Evolutionary conservation across 2,888 invertebrate species (phyloP).

Genomic region (Xanthia icteritia): DNA sequence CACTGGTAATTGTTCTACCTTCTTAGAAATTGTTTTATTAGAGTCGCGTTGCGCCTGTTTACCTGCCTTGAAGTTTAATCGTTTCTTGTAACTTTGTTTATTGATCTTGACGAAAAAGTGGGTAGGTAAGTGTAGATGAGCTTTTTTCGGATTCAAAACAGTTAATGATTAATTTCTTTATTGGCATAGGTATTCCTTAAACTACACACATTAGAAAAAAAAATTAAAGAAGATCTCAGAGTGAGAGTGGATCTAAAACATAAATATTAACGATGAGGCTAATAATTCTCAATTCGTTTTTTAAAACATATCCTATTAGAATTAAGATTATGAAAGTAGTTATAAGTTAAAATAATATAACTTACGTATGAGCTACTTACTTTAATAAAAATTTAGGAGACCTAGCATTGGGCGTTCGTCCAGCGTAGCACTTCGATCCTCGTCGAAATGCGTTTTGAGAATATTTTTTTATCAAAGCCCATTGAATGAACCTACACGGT

Average conservation of each 20-base stretch:
- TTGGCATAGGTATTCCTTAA: not conserved
- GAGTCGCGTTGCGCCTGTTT: no score
- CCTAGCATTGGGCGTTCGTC: not conserved
- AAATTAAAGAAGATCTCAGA: not conserved
- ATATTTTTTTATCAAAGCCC: no score
- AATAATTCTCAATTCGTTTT: conserved; percentile 18
- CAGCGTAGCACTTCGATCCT: no score
- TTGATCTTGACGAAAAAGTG: not conserved
- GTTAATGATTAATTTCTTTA: not conserved
- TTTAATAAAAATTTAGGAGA: not conserved
- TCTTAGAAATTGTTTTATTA: no score
- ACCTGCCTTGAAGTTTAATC: no score
- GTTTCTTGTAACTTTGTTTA: not conserved
- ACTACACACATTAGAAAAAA: not conserved
- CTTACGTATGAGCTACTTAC: conserved; percentile 25
- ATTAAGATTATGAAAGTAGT: conserved; percentile 8
- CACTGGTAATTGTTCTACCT: no score
- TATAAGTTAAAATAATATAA: not conserved
- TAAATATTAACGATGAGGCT: conserved; percentile 4
- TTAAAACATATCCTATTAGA: conserved; percentile 36
- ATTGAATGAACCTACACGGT: not conserved
- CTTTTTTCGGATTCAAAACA: not conserved
- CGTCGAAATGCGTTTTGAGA: not conserved
- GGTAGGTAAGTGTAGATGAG: not conserved
- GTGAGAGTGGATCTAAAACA: not conserved